Conservation (phyloP, 2,113 vertebrate genomes). For the Stegostoma tigrinum region DNA sequence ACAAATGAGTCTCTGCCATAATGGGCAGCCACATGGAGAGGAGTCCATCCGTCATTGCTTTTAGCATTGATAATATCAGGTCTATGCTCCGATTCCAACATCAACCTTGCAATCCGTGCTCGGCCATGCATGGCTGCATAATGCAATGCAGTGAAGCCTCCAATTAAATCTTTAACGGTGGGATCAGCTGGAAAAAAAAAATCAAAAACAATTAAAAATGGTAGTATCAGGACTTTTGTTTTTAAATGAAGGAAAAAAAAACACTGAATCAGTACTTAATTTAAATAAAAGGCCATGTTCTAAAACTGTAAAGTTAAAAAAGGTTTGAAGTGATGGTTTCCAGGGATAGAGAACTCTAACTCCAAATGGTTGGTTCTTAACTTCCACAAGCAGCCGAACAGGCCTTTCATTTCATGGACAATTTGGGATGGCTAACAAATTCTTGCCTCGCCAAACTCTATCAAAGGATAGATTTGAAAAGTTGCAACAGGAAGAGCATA, state of each 20-base stretch:
- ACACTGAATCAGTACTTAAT: background rate
- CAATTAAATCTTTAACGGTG: conserved; percentile 94
- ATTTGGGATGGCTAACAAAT: no score
- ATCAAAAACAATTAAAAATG: conserved; percentile 22
- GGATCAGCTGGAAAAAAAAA: conserved; percentile 70
- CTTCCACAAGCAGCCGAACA: no score
- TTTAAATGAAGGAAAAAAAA: background rate
- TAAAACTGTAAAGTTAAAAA: background rate
- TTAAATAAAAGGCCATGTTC: no score
- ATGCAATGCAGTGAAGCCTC: conserved; percentile 94
- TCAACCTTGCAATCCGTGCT: conserved; percentile 86
- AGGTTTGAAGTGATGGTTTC: background rate
- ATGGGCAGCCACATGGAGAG: conserved; percentile 92
- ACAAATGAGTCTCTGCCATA: conserved; percentile 94
- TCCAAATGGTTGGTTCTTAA: background rate
- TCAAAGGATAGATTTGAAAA: background rate
- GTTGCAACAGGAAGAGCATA: background rate
- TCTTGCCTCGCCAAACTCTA: no score
- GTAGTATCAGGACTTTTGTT: background rate
- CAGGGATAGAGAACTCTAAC: background rate
- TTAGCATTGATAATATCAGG: conserved; percentile 94
- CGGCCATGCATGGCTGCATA: conserved; percentile 97
- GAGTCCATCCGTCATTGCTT: conserved; percentile 97
- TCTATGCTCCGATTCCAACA: conserved; percentile 86
- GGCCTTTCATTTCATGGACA: no score